These are phyloP conservation scores for Corapipo altera DNA, from an alignment of 2,113 vertebrate genomes.

Conservation along the genomic window DNA sequence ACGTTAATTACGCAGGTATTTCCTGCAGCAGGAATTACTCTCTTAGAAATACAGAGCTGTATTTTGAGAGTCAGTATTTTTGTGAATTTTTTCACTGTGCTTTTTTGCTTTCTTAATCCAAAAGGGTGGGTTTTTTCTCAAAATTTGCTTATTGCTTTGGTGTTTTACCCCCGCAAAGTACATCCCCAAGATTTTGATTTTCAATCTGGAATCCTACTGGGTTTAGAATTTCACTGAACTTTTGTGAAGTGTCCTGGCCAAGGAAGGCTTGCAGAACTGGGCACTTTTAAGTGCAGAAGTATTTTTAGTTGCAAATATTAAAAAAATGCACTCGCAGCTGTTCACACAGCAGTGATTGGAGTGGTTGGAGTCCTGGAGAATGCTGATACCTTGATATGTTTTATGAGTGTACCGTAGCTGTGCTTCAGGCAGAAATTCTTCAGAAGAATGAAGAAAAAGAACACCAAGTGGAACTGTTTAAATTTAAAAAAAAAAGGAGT, in stretches of 20 bases:
- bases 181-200: not conserved
- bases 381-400: constrained; percentile 52
- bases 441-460: constrained; percentile 29
- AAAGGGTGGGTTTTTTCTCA: not conserved
- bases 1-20: not conserved
- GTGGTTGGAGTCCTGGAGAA: constrained; percentile 1
- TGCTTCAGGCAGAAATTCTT: constrained; percentile 63
- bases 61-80: not conserved
- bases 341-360: constrained; percentile 22
- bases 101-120: not conserved
- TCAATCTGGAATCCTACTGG: not conserved
- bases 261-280: not conserved
- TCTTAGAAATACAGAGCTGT: not conserved
- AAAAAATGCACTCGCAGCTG: constrained; percentile 52
- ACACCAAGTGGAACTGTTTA: not conserved
- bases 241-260: not conserved
- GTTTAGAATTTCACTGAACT: not conserved
- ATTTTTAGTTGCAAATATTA: constrained; percentile 33
- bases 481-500: not conserved
- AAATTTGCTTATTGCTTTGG: not conserved
- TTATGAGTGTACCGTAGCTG: constrained; percentile 5
- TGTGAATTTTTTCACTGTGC: not conserved
- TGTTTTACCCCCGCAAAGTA: not conserved
- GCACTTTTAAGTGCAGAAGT: not conserved
- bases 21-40: not conserved